Evolutionary conservation across 2,797 vertebrate genomes (phyloP), one percentile per base, ranked within the genome.

Genomic region (Sebastes hubbsi): DNA sequence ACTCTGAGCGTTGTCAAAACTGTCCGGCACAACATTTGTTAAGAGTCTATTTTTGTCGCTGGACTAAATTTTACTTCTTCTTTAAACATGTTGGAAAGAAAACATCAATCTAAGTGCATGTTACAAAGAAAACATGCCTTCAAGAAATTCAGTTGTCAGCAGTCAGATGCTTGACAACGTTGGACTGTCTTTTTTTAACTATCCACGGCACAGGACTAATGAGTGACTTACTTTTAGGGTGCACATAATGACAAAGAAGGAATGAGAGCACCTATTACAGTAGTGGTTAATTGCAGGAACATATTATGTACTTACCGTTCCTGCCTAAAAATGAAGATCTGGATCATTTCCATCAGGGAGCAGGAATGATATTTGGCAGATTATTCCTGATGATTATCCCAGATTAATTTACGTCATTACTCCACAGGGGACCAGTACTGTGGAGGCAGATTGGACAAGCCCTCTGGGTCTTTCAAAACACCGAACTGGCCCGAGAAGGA

Each of bases 401-500:
- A 20, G 46, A 38, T 29, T 73, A 66, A 73, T 16, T 1, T 4
- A 1, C n/a, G 8, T 32, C 1, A 8, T 75, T 54, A n/a, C 65
- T 73, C 78, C 32, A 65, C 91, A 99, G 98, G 98, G 27, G 98
- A 99, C 29, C 98, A 97, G 87, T 99, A 99, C 92, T 99, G 99
- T 80, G 99, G 99, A 49, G 99, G 99, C 49, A 95, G 95, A 54
- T 87, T 99, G 89, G 95, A 97, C 80, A 98, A 97, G 87, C 95
- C 98, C 0, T 91, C 95, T 0, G 99, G 99, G 52, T 95, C 96
- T 70, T 99, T 99, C 86, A 97, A 98, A 91, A 99, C 99, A 0
- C 99, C 98, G 56, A 99, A 99, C 94, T 99, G 99, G 99, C 98
- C 98, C 0, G 98, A 99, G 67, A 96, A 97, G 78, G 98, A 99